Base-by-base conservation (phyloP, 2,888 invertebrate genomes). In the Polietes domitor region DNA sequence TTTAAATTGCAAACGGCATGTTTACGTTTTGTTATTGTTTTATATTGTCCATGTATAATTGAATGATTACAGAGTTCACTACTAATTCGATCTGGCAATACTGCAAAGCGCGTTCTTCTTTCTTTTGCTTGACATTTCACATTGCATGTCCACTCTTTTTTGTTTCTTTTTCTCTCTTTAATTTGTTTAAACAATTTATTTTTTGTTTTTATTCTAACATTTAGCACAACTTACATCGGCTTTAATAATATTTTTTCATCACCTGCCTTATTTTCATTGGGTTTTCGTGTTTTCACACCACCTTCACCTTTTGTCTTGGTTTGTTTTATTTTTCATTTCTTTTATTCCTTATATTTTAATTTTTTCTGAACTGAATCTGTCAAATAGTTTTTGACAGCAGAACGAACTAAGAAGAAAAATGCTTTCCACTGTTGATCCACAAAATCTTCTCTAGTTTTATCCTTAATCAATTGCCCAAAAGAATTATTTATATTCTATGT, bases 91-190 rank as follows among this genome's bases (percentile, higher is more conserved):
- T 75, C 28, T 84, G 84, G 84, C 74, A 84, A 76, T 68, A 37
- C 84, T 65, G 50, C 17, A 41, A 71, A 77, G 28, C 77, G 72
- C 77, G 70, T 80, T 80, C 61, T 63, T 58, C 61, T 71, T 58
- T 74, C 63, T 81, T 84, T 77, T 77, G 55, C 65, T 80, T 84
- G 84, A 84, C 84, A 76, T 84, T 84, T 78, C 41, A 55, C 55
- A 75, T 61, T 73, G 72, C 77, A 80, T 83, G 77, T 78, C 68
- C 55, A 65, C 12, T 43, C 32, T 73, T 79, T 78, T 71, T 77
- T 72, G 58, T 65, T 73, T 72, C 41, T 78, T 72, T 70, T 70
- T 24, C 68, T 21, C 21, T 61, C 37, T 43, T 61, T 28, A 53
- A 73, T 73, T 65, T 72, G 41, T 72, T 72, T 26, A 70, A 41